Conservation (phyloP, 2,888 invertebrate genomes). For the Torymus tubicola region DNA sequence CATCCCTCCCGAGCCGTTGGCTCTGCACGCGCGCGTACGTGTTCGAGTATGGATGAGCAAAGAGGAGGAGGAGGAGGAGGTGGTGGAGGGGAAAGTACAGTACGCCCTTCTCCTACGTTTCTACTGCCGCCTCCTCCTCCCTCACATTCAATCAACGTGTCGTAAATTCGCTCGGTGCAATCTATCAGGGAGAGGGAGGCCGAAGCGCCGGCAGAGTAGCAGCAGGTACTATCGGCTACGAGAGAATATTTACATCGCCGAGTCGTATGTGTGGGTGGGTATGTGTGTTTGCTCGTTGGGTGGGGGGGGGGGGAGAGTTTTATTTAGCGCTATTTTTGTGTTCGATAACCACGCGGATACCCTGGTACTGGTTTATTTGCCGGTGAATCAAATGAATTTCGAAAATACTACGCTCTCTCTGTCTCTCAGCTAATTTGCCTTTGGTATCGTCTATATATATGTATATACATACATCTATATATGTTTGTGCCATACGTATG, state of each 20-base stretch:
- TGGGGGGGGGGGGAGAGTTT: too few relatives aligned
- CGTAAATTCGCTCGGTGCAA: conserved; percentile 66
- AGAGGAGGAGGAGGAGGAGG: conserved; percentile 18
- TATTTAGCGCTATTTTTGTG: too few relatives aligned
- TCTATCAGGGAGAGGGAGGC: conserved; percentile 61
- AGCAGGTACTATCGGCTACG: conserved; percentile 28
- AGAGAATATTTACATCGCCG: conserved; percentile 64
- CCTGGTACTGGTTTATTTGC: background rate
- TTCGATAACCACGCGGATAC: too few relatives aligned
- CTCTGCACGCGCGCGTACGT: conserved; percentile 43
- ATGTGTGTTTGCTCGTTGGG: conserved; percentile 29
- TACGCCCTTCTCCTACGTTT: conserved; percentile 11
- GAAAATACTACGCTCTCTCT: background rate
- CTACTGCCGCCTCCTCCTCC: conserved; percentile 39
- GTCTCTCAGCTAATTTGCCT: background rate
- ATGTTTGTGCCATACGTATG: too few relatives aligned
- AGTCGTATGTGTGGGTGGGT: conserved; percentile 14
- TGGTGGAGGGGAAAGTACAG: conserved; percentile 18
- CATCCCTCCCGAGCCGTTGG: conserved; percentile 34
- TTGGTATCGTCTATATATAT: background rate
- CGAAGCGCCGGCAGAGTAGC: background rate
- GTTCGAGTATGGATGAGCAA: conserved; percentile 8
- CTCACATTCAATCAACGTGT: conserved; percentile 68
- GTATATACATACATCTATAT: too few relatives aligned
- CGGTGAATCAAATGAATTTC: conserved; percentile 26